Percentiles rank a stretch among this genome's conserved stretches.
These are phyloP conservation scores for Rhopalosiphum padi DNA, from an alignment of 1,140 invertebrate genomes.

Conservation along the genomic window DNA sequence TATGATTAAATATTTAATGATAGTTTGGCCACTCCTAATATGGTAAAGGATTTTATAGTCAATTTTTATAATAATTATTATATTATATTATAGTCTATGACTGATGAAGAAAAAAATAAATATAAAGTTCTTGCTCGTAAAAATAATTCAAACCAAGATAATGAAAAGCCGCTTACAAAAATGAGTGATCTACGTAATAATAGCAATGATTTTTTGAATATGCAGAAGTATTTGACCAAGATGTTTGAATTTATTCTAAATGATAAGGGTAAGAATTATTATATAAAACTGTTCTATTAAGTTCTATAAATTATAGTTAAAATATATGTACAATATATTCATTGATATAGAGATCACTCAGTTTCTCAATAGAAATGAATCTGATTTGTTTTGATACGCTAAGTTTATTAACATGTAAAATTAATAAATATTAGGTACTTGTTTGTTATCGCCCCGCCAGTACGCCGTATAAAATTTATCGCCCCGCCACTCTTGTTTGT, in stretches of 20 bases:
- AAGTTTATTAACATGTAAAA: no score
- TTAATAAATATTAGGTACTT: no score
- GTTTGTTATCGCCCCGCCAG: no score
- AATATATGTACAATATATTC: no score
- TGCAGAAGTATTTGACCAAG: neutral
- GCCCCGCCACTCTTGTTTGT: no score
- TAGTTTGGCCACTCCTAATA: neutral
- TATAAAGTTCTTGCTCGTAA: neutral
- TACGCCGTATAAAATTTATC: no score
- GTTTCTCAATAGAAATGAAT: no score
- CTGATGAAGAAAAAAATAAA: neutral
- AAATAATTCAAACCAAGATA: neutral
- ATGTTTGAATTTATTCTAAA: conserved; percentile 25
- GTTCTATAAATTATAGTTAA: no score
- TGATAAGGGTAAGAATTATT: neutral
- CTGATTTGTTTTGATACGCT: no score
- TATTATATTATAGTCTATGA: conserved; percentile 4
- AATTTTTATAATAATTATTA: neutral
- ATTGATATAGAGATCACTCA: no score
- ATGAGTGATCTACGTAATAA: neutral
- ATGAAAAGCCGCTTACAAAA: neutral
- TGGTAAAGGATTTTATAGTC: neutral
- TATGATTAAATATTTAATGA: neutral
- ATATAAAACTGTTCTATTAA: no score
- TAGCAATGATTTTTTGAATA: neutral